Conservation (phyloP, 2,113 vertebrate species). For the Rhinopomastus cyanomelas region DNA sequence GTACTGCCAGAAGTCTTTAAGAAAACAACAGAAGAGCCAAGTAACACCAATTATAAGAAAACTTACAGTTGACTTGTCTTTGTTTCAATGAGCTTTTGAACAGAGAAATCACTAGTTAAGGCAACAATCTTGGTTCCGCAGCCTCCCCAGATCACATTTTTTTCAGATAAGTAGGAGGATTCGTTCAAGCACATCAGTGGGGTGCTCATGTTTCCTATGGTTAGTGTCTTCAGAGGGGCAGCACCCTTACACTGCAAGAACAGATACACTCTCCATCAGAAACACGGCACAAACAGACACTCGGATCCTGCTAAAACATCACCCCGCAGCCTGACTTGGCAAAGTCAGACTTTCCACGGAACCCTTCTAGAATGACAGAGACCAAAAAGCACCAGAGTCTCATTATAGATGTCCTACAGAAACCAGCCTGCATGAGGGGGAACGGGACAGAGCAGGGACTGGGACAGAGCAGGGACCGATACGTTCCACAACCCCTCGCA, state of each 20-base stretch:
- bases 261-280: background rate
- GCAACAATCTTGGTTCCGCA: slow-evolving; percentile 89
- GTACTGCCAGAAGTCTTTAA: background rate
- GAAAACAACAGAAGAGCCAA: background rate
- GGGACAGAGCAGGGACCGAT: background rate
- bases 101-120: slow-evolving; percentile 81
- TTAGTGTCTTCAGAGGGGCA: slow-evolving; percentile 80
- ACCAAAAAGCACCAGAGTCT: background rate
- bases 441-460: background rate
- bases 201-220: slow-evolving; percentile 82
- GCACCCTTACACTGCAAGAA: slow-evolving; percentile 72
- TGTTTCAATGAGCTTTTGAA: slow-evolving; percentile 88
- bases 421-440: background rate
- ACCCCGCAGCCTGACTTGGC: background rate
- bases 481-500: background rate
- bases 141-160: slow-evolving; percentile 83
- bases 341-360: background rate
- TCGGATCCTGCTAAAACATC: background rate
- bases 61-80: slow-evolving; percentile 83
- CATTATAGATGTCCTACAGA: background rate
- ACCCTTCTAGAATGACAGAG: background rate
- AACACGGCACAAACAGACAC: background rate
- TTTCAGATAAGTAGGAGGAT: slow-evolving; percentile 79
- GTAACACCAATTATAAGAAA: background rate
- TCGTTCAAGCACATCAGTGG: slow-evolving; percentile 86